Conservation (phyloP, 2,888 invertebrate species). For the Chymomyza caudatula region DNA sequence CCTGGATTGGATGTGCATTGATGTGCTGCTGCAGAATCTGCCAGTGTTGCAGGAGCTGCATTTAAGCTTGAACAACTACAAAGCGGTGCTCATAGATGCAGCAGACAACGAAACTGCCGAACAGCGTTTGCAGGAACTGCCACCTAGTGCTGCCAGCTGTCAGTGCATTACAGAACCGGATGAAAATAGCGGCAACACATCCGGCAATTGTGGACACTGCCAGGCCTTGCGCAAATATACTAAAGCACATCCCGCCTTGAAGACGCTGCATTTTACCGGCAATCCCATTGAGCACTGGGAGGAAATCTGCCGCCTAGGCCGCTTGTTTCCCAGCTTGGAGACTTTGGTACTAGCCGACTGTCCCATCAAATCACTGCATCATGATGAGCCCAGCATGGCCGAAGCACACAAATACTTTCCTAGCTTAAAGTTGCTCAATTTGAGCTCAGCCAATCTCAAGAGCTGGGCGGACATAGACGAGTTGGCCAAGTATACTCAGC, state of each 20-base stretch:
- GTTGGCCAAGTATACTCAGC: slow-evolving; percentile 88
- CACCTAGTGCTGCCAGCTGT: slow-evolving; percentile 32
- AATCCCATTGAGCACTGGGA: slow-evolving; percentile 91
- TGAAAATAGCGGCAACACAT: neutral
- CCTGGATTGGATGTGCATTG: slow-evolving; percentile 90
- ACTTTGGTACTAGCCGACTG: slow-evolving; percentile 92
- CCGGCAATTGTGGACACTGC: slow-evolving; percentile 27
- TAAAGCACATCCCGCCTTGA: slow-evolving; percentile 83
- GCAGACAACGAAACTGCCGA: slow-evolving; percentile 50
- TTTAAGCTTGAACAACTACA: slow-evolving; percentile 93
- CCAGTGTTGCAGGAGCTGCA: slow-evolving; percentile 93
- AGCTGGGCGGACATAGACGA: slow-evolving; percentile 95
- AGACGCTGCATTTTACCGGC: slow-evolving; percentile 91
- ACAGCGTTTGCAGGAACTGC: slow-evolving; percentile 7
- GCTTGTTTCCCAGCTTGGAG: slow-evolving; percentile 91
- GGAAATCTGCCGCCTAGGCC: slow-evolving; percentile 90
- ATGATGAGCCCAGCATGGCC: slow-evolving; percentile 79
- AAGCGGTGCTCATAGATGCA: slow-evolving; percentile 84
- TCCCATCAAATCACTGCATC: slow-evolving; percentile 81
- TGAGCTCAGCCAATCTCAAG: slow-evolving; percentile 89
- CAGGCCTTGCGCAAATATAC: slow-evolving; percentile 48
- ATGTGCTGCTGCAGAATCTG: slow-evolving; percentile 85
- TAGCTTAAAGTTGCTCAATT: slow-evolving; percentile 86
- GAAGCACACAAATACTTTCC: slow-evolving; percentile 76
- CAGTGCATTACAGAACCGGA: neutral